phyloP scores from a whole-genome alignment of 2,797 vertebrate species.

The Todus mexicanus region DNA sequence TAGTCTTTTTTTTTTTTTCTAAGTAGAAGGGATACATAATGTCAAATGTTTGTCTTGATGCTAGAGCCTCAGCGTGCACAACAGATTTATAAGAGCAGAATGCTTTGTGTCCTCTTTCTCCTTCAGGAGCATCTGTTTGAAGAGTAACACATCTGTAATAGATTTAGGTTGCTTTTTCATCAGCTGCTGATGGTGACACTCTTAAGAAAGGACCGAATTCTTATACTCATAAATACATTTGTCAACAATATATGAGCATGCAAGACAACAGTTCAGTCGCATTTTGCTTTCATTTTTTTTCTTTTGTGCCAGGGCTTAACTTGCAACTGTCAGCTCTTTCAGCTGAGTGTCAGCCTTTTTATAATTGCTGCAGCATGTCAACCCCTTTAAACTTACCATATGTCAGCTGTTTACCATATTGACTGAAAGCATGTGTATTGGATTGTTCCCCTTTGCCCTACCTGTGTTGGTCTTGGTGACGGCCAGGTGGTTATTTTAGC shows the following conservation, averaged over 20 bases:
- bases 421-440: background rate
- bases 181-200: background rate
- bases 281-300: constrained; percentile 15
- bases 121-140: background rate
- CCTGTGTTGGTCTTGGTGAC: background rate
- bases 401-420: background rate
- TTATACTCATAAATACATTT: constrained; percentile 13
- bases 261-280: background rate
- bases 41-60: background rate
- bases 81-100: background rate
- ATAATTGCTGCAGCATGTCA: constrained; percentile 3
- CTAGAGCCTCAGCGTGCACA: background rate
- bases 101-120: background rate
- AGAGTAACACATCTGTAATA: background rate
- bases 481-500: background rate
- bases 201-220: background rate
- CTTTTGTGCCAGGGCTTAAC: constrained; percentile 1
- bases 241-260: background rate
- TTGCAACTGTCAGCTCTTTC: constrained; percentile 33
- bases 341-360: constrained; percentile 9
- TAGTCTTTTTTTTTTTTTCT: background rate
- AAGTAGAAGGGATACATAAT: background rate
- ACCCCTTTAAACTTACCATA: background rate
- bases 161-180: background rate
- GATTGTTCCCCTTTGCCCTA: background rate